These are phyloP conservation scores for Catocala sponsa DNA, from an alignment of 2,888 invertebrate species.

Conservation along the genomic window DNA sequence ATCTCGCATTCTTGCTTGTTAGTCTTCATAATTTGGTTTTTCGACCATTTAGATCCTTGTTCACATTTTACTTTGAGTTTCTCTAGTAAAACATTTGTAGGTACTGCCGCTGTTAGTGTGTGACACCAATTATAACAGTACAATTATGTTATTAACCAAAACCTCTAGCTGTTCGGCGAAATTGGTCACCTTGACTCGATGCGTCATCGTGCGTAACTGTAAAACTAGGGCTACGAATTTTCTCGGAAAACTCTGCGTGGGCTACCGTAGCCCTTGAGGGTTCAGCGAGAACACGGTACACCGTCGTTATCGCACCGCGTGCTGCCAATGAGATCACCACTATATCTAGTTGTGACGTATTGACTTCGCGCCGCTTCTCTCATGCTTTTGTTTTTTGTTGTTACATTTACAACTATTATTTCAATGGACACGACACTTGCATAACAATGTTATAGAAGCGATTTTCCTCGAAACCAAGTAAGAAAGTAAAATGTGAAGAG, in stretches of 20 bases:
- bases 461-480: slow-evolving; percentile 6
- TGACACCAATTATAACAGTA: slow-evolving; percentile 1
- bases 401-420: slow-evolving; percentile 48
- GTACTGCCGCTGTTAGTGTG: not conserved
- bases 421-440: slow-evolving; percentile 22
- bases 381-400: slow-evolving; percentile 58
- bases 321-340: slow-evolving; percentile 80
- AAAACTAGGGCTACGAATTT: slow-evolving; percentile 31
- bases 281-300: slow-evolving; percentile 44
- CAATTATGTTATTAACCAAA: not conserved
- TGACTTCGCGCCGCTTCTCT: slow-evolving; percentile 52
- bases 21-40: slow-evolving; percentile 47
- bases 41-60: slow-evolving; percentile 37
- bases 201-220: slow-evolving; percentile 36
- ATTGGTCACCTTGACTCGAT: slow-evolving; percentile 45
- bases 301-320: slow-evolving; percentile 65
- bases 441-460: slow-evolving; percentile 5
- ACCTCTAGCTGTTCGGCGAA: slow-evolving; percentile 26
- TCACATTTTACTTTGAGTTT: slow-evolving; percentile 27
- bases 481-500: not conserved
- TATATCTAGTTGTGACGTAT: slow-evolving; percentile 83
- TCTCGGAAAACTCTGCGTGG: slow-evolving; percentile 38
- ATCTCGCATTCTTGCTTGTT: slow-evolving; percentile 59
- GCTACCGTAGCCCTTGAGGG: slow-evolving; percentile 58
- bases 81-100: slow-evolving; percentile 16